Base-by-base conservation (phyloP, 2,888 invertebrate genomes). In the Hetaerina titia region DNA sequence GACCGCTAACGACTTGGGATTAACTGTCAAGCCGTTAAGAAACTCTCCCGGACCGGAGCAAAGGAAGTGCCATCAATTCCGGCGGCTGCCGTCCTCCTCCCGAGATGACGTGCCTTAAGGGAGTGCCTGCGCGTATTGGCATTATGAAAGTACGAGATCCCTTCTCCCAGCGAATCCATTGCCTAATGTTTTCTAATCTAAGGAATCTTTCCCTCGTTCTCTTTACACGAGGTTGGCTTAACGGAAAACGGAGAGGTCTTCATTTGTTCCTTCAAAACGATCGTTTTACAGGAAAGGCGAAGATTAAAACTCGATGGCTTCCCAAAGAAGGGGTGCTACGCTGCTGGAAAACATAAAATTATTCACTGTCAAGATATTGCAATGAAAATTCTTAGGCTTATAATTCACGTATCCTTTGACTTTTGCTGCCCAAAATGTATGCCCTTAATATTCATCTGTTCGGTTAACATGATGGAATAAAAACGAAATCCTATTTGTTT, bases 1-100 rank as follows among this genome's bases (percentile, higher is more conserved):
- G 89, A 89, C 89, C 89, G 89, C 57, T 89, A 89, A 56, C 89
- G 89, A 58, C 89, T 89, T 58, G 89, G 89, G 89, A 89, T 89
- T 89, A 89, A 89, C 89, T 89, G n/a, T 56, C 89, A 89, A 89
- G 56, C 89, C 89, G 89, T 89, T 89, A 89, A 89, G 89, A 58
- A 19, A 58, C 57, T 45, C 17, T 58, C 58, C 19, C 58, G n/a
- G n/a, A 22, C 58, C 88, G 45, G n/a, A 11, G 0, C 88, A 45
- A 19, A 88, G 56, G 56, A 89, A 89, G 56, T 57, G 9, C 31
- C 56, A 89, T 89, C 89, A 58, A 57, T 89, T 89, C 89, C 58
- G 89, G 58, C 22, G 25, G 22, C 58, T 57, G 56, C n/a, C 45
- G 45, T 19, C 69, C 69, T 69, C 22, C 69, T 81, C 9, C 81